Percentiles rank a stretch among this genome's conserved stretches.
These are phyloP conservation scores for Seriola aureovittata DNA, from an alignment of 2,113 vertebrate genomes.

Conservation along the genomic window DNA sequence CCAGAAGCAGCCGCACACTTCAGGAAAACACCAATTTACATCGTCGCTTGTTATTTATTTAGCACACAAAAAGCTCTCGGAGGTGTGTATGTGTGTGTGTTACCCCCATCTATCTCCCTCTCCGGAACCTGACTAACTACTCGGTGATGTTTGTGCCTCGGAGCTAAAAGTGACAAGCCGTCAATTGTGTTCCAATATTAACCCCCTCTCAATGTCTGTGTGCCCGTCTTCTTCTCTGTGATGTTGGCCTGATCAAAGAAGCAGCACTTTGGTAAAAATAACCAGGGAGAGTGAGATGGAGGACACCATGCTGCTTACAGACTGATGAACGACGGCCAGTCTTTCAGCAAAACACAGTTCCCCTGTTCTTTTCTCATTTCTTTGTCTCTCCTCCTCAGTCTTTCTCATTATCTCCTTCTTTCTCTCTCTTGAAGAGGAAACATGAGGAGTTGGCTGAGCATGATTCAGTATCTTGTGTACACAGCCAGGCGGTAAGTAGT, in stretches of 20 bases:
- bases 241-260: constrained; percentile 83
- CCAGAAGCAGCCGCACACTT: constrained; percentile 70
- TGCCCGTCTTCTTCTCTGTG: constrained; percentile 74
- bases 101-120: constrained; percentile 46
- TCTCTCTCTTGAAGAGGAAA: constrained; percentile 32
- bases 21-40: constrained; percentile 81
- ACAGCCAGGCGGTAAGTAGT: constrained; percentile 33
- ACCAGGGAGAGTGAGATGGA: constrained; percentile 72
- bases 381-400: constrained; percentile 57
- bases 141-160: constrained; percentile 60
- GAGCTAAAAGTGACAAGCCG: constrained; percentile 83
- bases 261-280: constrained; percentile 80
- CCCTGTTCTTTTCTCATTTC: constrained; percentile 27
- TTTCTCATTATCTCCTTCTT: constrained; percentile 54
- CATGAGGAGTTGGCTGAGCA: constrained; percentile 35
- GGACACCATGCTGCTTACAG: constrained; percentile 79
- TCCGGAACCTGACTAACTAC: constrained; percentile 73
- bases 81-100: constrained; percentile 53
- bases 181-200: constrained; percentile 82
- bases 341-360: constrained; percentile 60
- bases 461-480: constrained; percentile 42
- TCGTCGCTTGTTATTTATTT: constrained; percentile 80
- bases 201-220: constrained; percentile 68
- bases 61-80: constrained; percentile 65
- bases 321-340: constrained; percentile 70